Evolutionary conservation across 2,113 vertebrate species (phyloP).

Genomic region (Eulemur rufifrons): DNA sequence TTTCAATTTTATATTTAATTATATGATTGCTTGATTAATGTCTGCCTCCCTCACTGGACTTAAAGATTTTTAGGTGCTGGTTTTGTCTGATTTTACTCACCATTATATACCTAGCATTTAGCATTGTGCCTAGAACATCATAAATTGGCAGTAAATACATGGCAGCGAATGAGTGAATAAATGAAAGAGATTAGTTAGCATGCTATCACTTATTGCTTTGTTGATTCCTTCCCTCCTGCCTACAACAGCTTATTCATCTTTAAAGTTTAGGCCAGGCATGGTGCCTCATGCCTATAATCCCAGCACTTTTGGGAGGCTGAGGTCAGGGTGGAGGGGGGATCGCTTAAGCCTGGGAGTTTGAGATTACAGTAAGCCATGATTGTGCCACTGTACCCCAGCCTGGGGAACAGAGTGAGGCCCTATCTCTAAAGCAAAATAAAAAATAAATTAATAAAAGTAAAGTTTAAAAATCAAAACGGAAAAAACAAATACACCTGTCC

Average conservation of each 20-base stretch:
- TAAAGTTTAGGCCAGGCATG: background rate
- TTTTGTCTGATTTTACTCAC: conserved; percentile 32
- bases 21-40: conserved; percentile 18
- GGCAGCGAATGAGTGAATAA: background rate
- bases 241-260: conserved; percentile 17
- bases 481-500: background rate
- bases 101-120: conserved; percentile 4
- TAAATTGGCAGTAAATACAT: conserved; percentile 5
- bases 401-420: too few relatives aligned
- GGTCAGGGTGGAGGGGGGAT: too few relatives aligned
- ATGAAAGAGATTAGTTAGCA: conserved; percentile 11
- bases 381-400: too few relatives aligned
- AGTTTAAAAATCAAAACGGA: background rate
- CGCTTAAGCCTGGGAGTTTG: too few relatives aligned
- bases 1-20: conserved; percentile 30
- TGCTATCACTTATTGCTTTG: background rate
- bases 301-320: too few relatives aligned
- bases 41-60: background rate
- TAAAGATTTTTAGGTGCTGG: background rate
- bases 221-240: background rate
- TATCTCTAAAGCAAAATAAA: too few relatives aligned
- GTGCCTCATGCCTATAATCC: too few relatives aligned
- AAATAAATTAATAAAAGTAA: too few relatives aligned
- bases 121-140: background rate
- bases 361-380: too few relatives aligned